Base-by-base conservation (phyloP, 1,140 invertebrate genomes). In the Venustaconcha ellipsiformis region DNA sequence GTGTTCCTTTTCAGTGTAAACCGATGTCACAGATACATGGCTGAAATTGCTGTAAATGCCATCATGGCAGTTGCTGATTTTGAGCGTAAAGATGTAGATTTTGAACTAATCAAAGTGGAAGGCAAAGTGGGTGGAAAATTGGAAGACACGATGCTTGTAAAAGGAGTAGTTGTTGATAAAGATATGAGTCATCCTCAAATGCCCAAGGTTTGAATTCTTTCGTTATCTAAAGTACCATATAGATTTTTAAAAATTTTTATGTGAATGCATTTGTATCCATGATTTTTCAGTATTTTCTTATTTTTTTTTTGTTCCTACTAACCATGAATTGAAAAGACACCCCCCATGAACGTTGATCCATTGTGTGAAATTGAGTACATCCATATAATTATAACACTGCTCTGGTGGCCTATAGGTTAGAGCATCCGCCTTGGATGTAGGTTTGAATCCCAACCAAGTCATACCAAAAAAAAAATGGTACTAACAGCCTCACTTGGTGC, bases 111-210 rank as follows among this genome's bases (percentile, higher is more conserved):
- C 87, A 99, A 99, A 91, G 94, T 99, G 62, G 96, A 99, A 90
- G 97, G 96, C 2, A 99, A 99, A 92, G 97, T 99, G 37, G 99
- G 99, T 70, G 98, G 98, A 13, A 93, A 95, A 78, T 93, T 99
- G 88, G 99, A 99, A 91, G 99, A 99, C 89, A 97, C 98, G 0
- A 94, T 97, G 92, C 91, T 99, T 57, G 97, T 99, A 17, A 96
- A 95, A 82, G 99, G 99, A 73, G 99, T 99, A 8, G 94, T 99
- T 78, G 93, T 99, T 23, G 98, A 99, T 87, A 99, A 99, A 91
- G 98, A 99, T 78, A 96, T 99, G 92, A 98, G 96, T 83, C 99
- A 99, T 93, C 97, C 99, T 69, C 99, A 99, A 92, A 99, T 99
- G 99, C 98, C 98, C 2, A 99, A 95, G 92, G 94, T 95, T 76